Evolutionary conservation across 2,113 vertebrate species (phyloP), one percentile per base, ranked within the genome.

Genomic region (Peromyscus leucopus): DNA sequence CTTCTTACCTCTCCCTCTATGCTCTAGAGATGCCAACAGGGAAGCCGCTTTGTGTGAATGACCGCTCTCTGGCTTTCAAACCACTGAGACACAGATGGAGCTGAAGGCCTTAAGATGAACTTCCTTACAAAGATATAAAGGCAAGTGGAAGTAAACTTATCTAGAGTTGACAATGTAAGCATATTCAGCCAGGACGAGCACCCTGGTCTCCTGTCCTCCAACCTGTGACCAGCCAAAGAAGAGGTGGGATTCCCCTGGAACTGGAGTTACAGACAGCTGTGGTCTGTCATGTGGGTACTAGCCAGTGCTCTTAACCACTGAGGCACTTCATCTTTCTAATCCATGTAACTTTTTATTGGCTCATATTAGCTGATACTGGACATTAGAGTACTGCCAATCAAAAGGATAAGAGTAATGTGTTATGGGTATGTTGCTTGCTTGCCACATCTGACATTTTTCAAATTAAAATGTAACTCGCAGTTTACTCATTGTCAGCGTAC

Each of bases 381-480:
- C 82, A 67, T 74, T 28, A 69, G 59, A 83, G 15, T 72, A 83
- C 5, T 57, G 21, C 28, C 91, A n/a, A 86, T 28, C 39, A 28
- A 55, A 94, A 63, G 11, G 72, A 10, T 36, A 76, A 84, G 31
- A 59, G 12, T 7, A 72, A 75, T 48, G 83, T 76, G 65, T 7
- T 69, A 39, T 57, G 24, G 39, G 74, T 16, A 46, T 31, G 31
- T 11, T 19, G 12, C 72, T 94, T 95, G 28, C 24, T 48, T 57
- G 17, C 28, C 21, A 13, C 4, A n/a, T n/a, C 28, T 90, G 19
- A 24, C 31, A 57, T 65, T 87, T 94, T 69, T 39, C 31, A 28
- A 89, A 51, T 65, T 63, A 42, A 88, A 87, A 72, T 42, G 19
- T 28, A 94, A 97, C 63, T 89, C 71, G 61, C 42, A 87, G 75